Evolutionary conservation across 2,888 invertebrate species (phyloP).

Genomic region (Theristus sp.): DNA sequence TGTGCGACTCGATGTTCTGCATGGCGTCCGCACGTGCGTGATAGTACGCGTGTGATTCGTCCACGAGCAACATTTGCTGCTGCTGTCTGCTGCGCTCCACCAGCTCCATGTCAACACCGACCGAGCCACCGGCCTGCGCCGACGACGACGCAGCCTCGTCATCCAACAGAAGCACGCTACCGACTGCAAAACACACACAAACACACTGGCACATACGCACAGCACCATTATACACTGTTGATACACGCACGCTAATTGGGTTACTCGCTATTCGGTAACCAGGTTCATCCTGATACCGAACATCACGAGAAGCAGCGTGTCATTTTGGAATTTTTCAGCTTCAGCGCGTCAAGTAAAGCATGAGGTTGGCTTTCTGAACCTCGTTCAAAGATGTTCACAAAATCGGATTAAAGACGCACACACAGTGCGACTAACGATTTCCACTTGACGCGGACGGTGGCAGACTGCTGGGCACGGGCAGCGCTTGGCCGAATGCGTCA

Average conservation of each 20-base stretch:
- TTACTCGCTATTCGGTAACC: too few species aligned
- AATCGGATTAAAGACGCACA: neutral
- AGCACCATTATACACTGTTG: too few species aligned
- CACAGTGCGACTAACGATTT: slow-evolving; percentile 21
- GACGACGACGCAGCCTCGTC: slow-evolving; percentile 16
- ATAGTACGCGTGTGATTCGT: slow-evolving; percentile 71
- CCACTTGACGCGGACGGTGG: slow-evolving; percentile 31
- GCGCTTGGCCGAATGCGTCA: slow-evolving; percentile 52
- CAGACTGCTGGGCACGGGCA: slow-evolving; percentile 24
- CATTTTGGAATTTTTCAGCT: too few species aligned
- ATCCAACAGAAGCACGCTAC: slow-evolving; percentile 37
- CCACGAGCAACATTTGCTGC: slow-evolving; percentile 46
- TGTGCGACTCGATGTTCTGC: slow-evolving; percentile 97
- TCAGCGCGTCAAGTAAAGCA: too few species aligned
- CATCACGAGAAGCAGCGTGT: too few species aligned
- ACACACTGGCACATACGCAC: too few species aligned
- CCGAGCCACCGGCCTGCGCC: slow-evolving; percentile 15
- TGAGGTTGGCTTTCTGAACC: too few species aligned
- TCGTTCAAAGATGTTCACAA: neutral
- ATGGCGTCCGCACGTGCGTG: slow-evolving; percentile 86
- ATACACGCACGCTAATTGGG: too few species aligned
- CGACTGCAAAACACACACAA: slow-evolving; percentile 36
- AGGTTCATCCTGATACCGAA: too few species aligned
- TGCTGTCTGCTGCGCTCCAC: slow-evolving; percentile 32
- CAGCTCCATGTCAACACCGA: slow-evolving; percentile 52